phyloP scores from a whole-genome alignment of 2,888 invertebrate genomes.

The Lissonota sp. region DNA sequence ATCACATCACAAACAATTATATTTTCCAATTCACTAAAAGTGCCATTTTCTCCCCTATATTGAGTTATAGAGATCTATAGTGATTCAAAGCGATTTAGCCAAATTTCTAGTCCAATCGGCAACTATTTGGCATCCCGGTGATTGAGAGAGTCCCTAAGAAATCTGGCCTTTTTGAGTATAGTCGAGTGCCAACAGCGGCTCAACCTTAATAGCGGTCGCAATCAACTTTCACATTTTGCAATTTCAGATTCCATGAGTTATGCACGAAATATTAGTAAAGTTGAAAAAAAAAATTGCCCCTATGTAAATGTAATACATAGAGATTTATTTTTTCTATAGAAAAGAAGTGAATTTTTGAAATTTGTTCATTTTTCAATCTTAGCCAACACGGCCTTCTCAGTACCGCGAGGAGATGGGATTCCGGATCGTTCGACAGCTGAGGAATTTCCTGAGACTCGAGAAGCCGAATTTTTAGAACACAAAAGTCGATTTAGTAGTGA shows the following conservation, averaged over 20 bases:
- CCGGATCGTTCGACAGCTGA: not conserved
- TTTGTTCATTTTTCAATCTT: constrained; percentile 8
- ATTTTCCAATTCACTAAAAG: no score
- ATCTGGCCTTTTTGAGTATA: constrained; percentile 4
- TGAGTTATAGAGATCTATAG: no score
- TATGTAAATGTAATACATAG: not conserved
- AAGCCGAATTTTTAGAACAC: constrained; percentile 21
- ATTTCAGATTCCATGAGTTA: not conserved
- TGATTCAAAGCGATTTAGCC: no score
- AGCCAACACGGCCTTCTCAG: constrained; percentile 43
- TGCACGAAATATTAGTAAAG: not conserved
- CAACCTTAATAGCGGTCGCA: constrained; percentile 9
- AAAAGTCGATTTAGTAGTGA: not conserved
- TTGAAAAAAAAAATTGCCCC: not conserved
- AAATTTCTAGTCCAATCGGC: no score
- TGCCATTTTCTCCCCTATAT: no score
- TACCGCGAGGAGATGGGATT: constrained; percentile 23
- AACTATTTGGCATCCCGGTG: no score
- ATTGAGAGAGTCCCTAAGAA: no score
- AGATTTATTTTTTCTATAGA: not conserved
- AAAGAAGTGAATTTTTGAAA: not conserved
- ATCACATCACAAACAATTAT: no score
- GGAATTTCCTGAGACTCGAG: constrained; percentile 33
- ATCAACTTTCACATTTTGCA: constrained; percentile 46
- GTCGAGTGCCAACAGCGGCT: not conserved